Evolutionary conservation across 2,113 vertebrate species (phyloP), one percentile per base, ranked within the genome.

Genomic region (Lathamus discolor): DNA sequence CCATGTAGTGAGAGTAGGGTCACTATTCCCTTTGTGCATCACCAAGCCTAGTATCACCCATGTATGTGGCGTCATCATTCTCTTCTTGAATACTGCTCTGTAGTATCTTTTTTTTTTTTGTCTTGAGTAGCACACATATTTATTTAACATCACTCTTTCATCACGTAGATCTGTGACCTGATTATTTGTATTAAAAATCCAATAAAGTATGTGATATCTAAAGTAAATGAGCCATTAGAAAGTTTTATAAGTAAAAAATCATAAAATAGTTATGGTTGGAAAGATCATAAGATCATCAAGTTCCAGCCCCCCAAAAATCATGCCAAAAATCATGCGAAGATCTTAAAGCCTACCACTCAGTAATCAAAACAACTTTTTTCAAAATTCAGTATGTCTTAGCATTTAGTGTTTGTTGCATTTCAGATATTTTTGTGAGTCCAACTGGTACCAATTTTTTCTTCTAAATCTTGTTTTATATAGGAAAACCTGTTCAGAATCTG

Each of bases 31-130:
- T 88, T n/a, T n/a, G 61, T 75, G 68, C 35, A 57, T 55, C 6
- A 0, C 51, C 64, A 78, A 86, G 29, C 29, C 46, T 48, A 25
- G 13, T 7, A 24, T 18, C 33, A 25, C 33, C 77, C 35, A 5
- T 12, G 37, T 33, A 27, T 0, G 0, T 2, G 4, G 15, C 35
- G 5, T 62, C 54, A 22, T 18, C 43, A 8, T 72, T 74, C 33
- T 63, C 25, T 41, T 63, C 72, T 61, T 54, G 13, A 61, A 49
- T 13, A 51, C 20, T 72, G 16, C 33, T 87, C 67, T 88, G 14
- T n/a, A 70, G 17, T 49, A 10, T 1, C 12, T 57, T 83, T 33
- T 8, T 24, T n/a, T 59, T 48, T 83, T 49, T 27, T 20, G 7
- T 35, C 46, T 81, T 4, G 0, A 4, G 2, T 51, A 33, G 13